Evolutionary conservation across 2,888 invertebrate species (phyloP), one percentile per base, ranked within the genome.

Genomic region (Bugula neritina): DNA sequence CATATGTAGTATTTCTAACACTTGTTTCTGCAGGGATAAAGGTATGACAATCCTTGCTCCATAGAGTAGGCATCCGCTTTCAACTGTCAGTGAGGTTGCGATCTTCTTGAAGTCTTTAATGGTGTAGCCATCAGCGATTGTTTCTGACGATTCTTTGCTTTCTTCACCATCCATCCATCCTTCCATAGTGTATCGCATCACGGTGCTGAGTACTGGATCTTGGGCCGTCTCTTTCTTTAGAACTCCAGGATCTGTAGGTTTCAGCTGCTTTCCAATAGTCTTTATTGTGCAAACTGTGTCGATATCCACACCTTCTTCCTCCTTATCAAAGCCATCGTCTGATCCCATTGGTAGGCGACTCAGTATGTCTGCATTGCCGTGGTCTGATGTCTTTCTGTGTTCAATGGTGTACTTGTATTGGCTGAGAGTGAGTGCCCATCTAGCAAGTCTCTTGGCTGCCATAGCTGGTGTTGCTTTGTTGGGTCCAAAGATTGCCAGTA

Each of bases 11-110:
- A 72, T 72, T 35, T 71, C 58, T 31, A 79, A 71, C 0, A 79
- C 73, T 35, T 71, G 69, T n/a, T 58, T 25, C 63, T 72, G 74
- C 13, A 75, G 75, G 10, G 57, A 54, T 13, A 27, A 31, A 10
- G 80, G 79, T 57, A 80, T 74, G 10, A 79, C 73, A 1, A 78
- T 72, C 5, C 76, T 71, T 17, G 73, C 57, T 25, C 73, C 74
- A 25, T 74, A 71, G 27, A 80, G 29, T n/a, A 80, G 35, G 72
- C 76, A 73, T 3, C 75, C 77, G 13, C 73, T 3, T 5, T 74
- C 71, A 0, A 75, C 31, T 0, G 73, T 71, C 54, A 77, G 69
- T 13, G 54, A 43, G 2, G 3, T 29, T 23, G 35, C 70, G 5
- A 70, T 10, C 31, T 70, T 70, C 23, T 5, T 43, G 5, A 43